A percentile compares a stretch with the other conserved stretches of the same genome.
Evolutionary conservation across 2,113 vertebrate species (phyloP).

Genomic region (Hyaena hyaena): DNA sequence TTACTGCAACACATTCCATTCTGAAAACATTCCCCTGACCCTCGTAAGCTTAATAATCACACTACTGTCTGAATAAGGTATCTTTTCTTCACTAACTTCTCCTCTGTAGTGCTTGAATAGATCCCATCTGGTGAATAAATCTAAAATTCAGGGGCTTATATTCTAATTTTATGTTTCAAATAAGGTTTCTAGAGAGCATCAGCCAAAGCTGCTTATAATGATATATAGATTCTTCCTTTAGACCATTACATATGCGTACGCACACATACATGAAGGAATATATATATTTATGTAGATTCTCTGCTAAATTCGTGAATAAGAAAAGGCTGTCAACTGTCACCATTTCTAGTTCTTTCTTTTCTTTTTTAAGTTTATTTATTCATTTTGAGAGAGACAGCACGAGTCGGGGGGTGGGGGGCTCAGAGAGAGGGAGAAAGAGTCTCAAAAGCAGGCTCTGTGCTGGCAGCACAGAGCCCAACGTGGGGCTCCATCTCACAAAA

Average conservation of each 20-base stretch:
- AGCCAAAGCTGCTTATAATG: background rate
- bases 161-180: constrained; percentile 35
- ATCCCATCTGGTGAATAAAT: background rate
- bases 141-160: background rate
- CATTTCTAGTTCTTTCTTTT: background rate
- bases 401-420: too few species aligned
- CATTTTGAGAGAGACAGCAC: too few species aligned
- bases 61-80: background rate
- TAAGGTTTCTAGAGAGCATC: background rate
- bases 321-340: background rate
- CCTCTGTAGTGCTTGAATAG: background rate
- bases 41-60: background rate
- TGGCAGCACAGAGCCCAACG: too few species aligned
- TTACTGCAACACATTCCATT: background rate
- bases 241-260: background rate
- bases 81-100: background rate
- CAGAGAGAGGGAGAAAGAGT: too few species aligned
- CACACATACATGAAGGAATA: background rate
- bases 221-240: background rate
- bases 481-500: too few species aligned
- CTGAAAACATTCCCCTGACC: background rate
- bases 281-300: background rate
- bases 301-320: constrained; percentile 18
- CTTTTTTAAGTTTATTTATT: too few species aligned
- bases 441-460: too few species aligned